Evolutionary conservation across 1,140 invertebrate genomes (phyloP), one percentile per base, ranked within the genome.

Genomic region (Archivesica marissinica): DNA sequence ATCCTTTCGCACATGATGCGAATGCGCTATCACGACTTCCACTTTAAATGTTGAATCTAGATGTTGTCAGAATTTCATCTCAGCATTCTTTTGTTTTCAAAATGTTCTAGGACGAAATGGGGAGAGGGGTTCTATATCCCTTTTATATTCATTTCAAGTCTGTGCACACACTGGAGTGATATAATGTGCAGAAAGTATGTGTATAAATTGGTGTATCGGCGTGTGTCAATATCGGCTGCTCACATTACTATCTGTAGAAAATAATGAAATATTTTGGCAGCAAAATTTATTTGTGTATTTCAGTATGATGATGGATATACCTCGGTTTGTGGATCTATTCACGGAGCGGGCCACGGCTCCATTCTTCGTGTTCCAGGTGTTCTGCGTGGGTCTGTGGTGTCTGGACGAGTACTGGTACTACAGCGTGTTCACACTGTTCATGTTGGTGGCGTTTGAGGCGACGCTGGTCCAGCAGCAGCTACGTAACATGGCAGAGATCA

Each of bases 351-450:
- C 99, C 0, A 99, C 98, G 20, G 99, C 99, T 1, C 99, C 99
- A 23, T 99, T 99, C 94, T 99, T 99, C 95, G 98, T 99, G 4
- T 96, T 96, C 91, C 95, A 97, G 95, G 96, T 99, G 64, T 99
- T 99, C 93, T 99, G 99, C 94, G 99, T 99, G 68, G 97, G 96
- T 30, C 95, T 99, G 0, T 99, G 99, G 99, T 99, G 99, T 95
- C 94, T 99, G 85, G 99, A 99, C 93, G 98, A 99, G 93, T 94
- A 93, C 86, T 94, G 94, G 95, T 99, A 99, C 93, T 99, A 99
- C 93, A 98, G 97, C 82, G 95, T 99, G 38, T 99, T 99, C 92
- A 99, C 99, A 0, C 95, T 99, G 0, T 95, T 99, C 61, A 99
- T 99, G 99, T 95, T 99, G 47, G 96, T 99, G 30, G 96, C 98